Evolutionary conservation across 2,113 vertebrate genomes (phyloP).

Genomic region (Syrrhaptes paradoxus): DNA sequence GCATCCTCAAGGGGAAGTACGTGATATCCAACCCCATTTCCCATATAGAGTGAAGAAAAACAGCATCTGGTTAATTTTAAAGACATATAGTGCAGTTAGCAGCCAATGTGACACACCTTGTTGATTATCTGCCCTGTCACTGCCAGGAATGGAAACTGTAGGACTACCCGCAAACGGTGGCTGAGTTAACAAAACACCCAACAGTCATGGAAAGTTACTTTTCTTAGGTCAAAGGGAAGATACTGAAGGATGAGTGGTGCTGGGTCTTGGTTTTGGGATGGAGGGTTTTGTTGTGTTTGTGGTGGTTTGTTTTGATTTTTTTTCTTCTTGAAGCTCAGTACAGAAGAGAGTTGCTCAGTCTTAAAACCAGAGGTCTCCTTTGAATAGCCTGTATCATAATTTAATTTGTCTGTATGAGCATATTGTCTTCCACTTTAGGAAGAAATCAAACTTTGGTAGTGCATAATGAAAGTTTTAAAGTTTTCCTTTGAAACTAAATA

Average conservation of each 20-base stretch:
- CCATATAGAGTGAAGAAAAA: not conserved
- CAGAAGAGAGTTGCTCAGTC: not conserved
- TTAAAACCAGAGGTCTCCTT: not conserved
- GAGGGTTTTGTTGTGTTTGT: not conserved
- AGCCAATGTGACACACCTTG: not conserved
- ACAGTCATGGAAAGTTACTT: not conserved
- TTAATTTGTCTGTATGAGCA: not conserved
- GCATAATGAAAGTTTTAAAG: not conserved
- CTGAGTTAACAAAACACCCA: not conserved
- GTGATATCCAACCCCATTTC: not conserved
- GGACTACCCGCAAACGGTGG: not conserved
- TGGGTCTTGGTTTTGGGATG: not conserved
- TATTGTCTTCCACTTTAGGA: not conserved
- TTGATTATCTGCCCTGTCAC: not conserved
- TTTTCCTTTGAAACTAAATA: not conserved
- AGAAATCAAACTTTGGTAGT: not conserved
- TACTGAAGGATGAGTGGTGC: not conserved
- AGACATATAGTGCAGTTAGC: not conserved
- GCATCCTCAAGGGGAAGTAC: not conserved
- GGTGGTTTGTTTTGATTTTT: not conserved
- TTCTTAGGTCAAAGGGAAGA: not conserved
- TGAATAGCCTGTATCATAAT: not conserved
- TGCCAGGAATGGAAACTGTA: not conserved
- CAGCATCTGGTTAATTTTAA: not conserved
- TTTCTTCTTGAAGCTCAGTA: not conserved